Conservation (phyloP, 2,113 vertebrate genomes). For the Sapajus apella region DNA sequence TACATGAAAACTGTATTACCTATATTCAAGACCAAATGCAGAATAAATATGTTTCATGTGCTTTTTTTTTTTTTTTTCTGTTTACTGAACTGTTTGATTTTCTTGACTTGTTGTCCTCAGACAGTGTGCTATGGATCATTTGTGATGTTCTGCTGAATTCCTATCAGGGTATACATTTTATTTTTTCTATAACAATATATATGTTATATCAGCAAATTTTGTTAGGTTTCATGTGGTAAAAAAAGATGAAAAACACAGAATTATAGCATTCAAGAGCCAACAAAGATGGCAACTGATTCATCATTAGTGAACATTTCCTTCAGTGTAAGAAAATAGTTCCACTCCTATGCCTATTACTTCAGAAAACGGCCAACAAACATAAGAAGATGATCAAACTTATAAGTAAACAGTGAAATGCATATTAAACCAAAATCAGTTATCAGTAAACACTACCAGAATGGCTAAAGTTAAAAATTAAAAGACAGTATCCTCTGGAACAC, state of each 20-base stretch:
- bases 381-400: neutral
- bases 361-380: neutral
- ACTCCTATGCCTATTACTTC: neutral
- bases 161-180: neutral
- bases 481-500: neutral
- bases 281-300: neutral
- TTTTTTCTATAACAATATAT: neutral
- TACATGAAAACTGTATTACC: neutral
- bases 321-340: neutral
- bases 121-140: neutral
- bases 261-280: neutral
- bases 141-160: neutral
- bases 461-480: neutral
- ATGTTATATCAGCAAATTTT: neutral
- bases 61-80: neutral
- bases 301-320: neutral
- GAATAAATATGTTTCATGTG: neutral
- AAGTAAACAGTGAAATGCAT: neutral
- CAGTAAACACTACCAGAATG: neutral
- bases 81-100: neutral
- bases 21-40: neutral
- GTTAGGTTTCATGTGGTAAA: neutral
- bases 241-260: neutral
- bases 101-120: neutral
- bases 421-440: neutral